These are phyloP conservation scores for Gandaritis pyraliata DNA, from an alignment of 2,888 invertebrate species.

Conservation along the genomic window DNA sequence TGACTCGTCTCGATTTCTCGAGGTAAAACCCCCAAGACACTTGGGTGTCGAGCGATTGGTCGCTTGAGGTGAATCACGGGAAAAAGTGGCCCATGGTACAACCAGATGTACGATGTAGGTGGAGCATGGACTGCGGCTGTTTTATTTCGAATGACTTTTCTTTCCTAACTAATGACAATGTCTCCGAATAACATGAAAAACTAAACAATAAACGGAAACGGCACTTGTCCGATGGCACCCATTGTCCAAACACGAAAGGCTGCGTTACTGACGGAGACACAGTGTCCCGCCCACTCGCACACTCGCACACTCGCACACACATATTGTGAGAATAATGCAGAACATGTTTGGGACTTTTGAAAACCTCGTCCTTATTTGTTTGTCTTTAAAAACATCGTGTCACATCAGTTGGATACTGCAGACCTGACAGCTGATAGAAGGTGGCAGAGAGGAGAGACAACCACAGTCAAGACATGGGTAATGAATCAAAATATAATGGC, in stretches of 20 bases:
- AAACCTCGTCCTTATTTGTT: slow-evolving; percentile 7
- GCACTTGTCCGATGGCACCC: slow-evolving; percentile 13
- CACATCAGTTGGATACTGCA: not conserved
- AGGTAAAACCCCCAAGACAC: no score
- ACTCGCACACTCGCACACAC: slow-evolving; percentile 1
- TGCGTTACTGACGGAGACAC: slow-evolving; percentile 15
- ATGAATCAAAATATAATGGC: no score
- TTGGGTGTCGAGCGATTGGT: no score
- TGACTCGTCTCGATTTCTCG: no score
- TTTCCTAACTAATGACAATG: slow-evolving; percentile 9
- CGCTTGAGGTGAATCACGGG: no score
- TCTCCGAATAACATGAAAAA: slow-evolving; percentile 19
- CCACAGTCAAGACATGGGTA: not conserved
- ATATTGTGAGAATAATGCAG: slow-evolving; percentile 26
- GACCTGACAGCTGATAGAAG: not conserved
- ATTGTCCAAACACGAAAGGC: slow-evolving; percentile 22
- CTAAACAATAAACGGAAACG: slow-evolving; percentile 25
- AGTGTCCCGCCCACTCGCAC: slow-evolving; percentile 29
- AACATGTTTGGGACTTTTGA: slow-evolving; percentile 8
- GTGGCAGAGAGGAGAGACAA: not conserved
- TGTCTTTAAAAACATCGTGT: not conserved
- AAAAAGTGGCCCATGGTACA: no score
- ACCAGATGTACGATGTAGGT: no score
- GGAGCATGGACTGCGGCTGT: no score
- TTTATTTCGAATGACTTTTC: not conserved